These are phyloP conservation scores for Nemoura dubitans DNA, from an alignment of 2,888 invertebrate genomes.

Conservation along the genomic window DNA sequence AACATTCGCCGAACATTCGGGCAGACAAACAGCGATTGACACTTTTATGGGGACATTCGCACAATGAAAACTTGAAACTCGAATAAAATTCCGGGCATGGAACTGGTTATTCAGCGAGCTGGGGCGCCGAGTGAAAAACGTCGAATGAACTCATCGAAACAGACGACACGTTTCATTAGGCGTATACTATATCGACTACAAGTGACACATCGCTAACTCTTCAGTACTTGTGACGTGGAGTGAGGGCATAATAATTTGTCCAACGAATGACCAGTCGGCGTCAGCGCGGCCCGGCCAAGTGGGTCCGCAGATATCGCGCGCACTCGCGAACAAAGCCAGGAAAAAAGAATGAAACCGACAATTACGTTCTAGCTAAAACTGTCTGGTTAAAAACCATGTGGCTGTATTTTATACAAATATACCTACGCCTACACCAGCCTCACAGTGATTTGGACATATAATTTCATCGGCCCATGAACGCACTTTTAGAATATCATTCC, in stretches of 20 bases:
- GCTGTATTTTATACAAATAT: neutral
- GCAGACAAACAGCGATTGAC: constrained; percentile 2
- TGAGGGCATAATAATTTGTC: constrained; percentile 12
- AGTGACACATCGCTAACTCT: constrained; percentile 7
- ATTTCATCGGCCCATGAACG: neutral
- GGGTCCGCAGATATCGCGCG: neutral
- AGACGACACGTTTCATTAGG: constrained; percentile 7
- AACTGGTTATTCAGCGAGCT: neutral
- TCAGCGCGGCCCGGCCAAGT: neutral
- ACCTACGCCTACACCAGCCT: neutral
- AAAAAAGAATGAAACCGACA: neutral
- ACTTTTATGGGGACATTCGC: neutral
- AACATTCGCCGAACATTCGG: neutral
- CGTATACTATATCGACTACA: neutral
- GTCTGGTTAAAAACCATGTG: neutral
- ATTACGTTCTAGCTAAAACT: neutral
- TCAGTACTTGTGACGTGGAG: neutral
- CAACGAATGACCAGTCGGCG: neutral
- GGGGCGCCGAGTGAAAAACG: neutral
- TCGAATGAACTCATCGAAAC: constrained; percentile 7
- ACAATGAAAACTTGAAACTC: neutral
- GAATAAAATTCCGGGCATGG: constrained; percentile 2
- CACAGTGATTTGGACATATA: neutral
- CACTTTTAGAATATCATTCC: neutral
- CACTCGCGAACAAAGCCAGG: neutral